Base-by-base conservation (phyloP, 2,888 invertebrate species). In the Druceiella hillmani region DNA sequence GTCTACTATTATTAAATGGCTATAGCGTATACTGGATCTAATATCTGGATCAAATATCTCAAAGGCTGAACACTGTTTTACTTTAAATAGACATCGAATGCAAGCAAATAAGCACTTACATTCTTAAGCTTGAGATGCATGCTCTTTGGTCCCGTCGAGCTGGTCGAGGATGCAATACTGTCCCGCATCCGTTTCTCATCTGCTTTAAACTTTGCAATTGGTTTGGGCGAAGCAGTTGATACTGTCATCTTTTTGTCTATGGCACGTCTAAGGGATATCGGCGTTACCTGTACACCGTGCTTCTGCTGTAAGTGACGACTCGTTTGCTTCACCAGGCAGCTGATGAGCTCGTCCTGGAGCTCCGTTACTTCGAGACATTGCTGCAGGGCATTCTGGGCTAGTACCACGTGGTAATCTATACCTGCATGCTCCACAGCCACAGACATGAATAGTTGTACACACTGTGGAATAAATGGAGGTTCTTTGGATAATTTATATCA, bases 331-430 rank as follows among this genome's bases (percentile, higher is more conserved):
- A 92, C 85, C 51, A 98, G 75, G 50, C 87, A 88, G 54, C 92
- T 88, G 55, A 88, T 85, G 57, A 98, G 79, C 75, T 98, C 97
- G 57, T 92, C 87, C 62, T 92, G 93, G 49, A 98, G 76, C 68
- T 93, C 92, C 28, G 82, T 78, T 61, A 85, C 83, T 53, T 90
- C 89, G 43, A 97, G 74, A 61, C 94, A 94, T 61, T 90, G 89
- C 58, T 90, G 88, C 39, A 98, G 75, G 17, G 95, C 91, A 64
- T 94, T 94, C 77, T 97, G 97, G 10, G 95, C 95, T 43, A 98
- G 75, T 42, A 91, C 91, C 55, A 98, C 94, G 68, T 98, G 97
- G 69, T 95, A 94, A 72, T 98, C 97, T 53, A 97, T 89, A 57
- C 93, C 91, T 36, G 93, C 88, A 56, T 90, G 89, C 66, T 95